Base-by-base conservation (phyloP, 2,888 invertebrate genomes). In the Altica lythri region DNA sequence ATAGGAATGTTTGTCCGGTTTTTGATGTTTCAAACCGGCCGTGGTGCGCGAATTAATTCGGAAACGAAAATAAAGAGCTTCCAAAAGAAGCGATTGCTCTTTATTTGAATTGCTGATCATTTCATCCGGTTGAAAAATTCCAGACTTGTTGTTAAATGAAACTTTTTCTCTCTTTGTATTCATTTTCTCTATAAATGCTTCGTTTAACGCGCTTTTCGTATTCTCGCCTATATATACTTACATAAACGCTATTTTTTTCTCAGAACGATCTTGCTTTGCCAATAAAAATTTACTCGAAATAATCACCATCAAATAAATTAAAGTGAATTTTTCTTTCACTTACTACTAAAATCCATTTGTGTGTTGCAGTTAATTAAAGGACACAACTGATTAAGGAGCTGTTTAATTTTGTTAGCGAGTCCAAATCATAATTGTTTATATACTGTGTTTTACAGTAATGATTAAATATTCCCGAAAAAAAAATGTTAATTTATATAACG, bases 41-140 rank as follows among this genome's bases (percentile, higher is more conserved):
- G 34, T n/a, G n/a, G n/a, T n/a, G 34, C 32, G 19, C 22, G 19
- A 45, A 45, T 45, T 45, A 45, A 45, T 44, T 44, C 2, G 17
- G n/a, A 43, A 30, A 30, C 43, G 43, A 44, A 44, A 22, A 34
- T 34, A 45, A 22, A 45, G 32, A 19, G 32, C 17, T 30, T 17
- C 10, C 17, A 4, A 43, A 71, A 72, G 72, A 72, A n/a, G n/a
- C 72, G 70, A 72, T 69, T 71, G 70, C 65, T 70, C 71, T 68
- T 66, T 71, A 75, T 75, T 75, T 75, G 75, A 75, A 75, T 74
- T 75, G 74, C 74, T 75, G 75, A 75, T 75, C 73, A 72, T 75
- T 75, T 75, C 73, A 73, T 75, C 71, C 75, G 75, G 74, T 68
- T 69, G 73, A 69, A 69, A 70, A 72, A 71, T 71, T 74, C 72